Evolutionary conservation across 2,888 invertebrate genomes (phyloP).

Genomic region (Melanargia galathea): DNA sequence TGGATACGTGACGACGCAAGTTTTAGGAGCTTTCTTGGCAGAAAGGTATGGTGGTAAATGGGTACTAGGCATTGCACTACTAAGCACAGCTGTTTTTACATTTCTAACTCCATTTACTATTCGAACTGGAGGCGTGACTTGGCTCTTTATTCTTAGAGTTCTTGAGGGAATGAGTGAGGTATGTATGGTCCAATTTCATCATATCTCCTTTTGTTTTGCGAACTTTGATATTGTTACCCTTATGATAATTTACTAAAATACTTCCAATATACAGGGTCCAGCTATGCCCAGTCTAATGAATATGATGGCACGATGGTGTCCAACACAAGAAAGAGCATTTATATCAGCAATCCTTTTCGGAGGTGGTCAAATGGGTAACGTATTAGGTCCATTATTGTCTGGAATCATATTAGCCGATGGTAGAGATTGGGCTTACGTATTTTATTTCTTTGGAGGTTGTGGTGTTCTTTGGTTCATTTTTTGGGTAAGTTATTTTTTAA

Average conservation of each 20-base stretch:
- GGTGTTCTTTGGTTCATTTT: conserved; percentile 63
- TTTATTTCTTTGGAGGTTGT: conserved; percentile 68
- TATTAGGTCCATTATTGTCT: conserved; percentile 57
- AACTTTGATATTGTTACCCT: background rate
- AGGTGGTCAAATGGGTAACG: conserved; percentile 66
- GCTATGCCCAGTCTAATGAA: conserved; percentile 80
- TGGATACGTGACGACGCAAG: conserved; percentile 87
- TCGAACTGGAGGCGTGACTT: conserved; percentile 59
- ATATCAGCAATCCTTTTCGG: conserved; percentile 73
- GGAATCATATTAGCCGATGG: conserved; percentile 56
- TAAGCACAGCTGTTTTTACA: conserved; percentile 88
- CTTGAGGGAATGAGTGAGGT: conserved; percentile 88
- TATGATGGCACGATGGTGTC: conserved; percentile 74
- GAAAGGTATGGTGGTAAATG: conserved; percentile 90
- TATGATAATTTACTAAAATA: background rate
- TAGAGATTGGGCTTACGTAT: conserved; percentile 66
- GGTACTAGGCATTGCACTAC: conserved; percentile 86
- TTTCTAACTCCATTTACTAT: conserved; percentile 86
- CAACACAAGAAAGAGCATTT: conserved; percentile 67
- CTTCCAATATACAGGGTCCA: conserved; percentile 72
- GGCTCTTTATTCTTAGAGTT: conserved; percentile 71
- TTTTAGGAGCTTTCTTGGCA: conserved; percentile 88
- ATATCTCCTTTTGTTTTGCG: background rate
- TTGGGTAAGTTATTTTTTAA: conserved; percentile 47
- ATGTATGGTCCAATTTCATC: conserved; percentile 23